A percentile compares a stretch with the other conserved stretches of the same genome.
These are phyloP conservation scores for Dolichoris vasculosae DNA, from an alignment of 1,140 invertebrate genomes.

Conservation along the genomic window DNA sequence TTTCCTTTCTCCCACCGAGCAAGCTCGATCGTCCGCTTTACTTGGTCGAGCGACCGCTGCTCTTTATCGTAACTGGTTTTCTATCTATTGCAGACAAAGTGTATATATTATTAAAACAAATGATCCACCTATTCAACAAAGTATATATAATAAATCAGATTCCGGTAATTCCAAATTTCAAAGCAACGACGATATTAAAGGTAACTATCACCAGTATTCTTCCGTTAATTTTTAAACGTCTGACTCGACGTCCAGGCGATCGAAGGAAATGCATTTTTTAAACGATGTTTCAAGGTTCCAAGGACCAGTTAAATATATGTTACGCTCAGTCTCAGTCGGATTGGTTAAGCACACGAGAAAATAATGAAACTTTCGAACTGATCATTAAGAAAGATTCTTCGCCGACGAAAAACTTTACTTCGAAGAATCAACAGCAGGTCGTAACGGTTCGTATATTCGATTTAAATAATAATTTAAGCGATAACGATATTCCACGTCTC, in stretches of 20 bases:
- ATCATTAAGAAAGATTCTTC: constrained; percentile 33
- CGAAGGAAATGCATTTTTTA: not conserved
- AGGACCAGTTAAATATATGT: constrained; percentile 36
- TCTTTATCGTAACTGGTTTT: constrained; percentile 39
- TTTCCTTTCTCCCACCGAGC: no score
- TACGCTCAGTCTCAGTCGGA: constrained; percentile 21
- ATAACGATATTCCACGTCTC: no score
- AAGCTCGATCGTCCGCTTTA: no score
- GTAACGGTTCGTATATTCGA: constrained; percentile 9
- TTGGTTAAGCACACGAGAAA: constrained; percentile 20
- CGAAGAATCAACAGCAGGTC: constrained; percentile 19
- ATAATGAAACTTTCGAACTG: constrained; percentile 40
- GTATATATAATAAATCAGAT: constrained; percentile 59
- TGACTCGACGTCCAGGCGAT: no score
- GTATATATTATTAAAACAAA: constrained; percentile 71
- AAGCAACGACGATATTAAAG: constrained; percentile 62
- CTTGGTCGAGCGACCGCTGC: not conserved
- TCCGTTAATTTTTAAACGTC: no score
- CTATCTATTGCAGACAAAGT: constrained; percentile 65
- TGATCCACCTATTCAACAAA: constrained; percentile 58
- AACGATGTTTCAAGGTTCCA: constrained; percentile 29
- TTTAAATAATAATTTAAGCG: not conserved
- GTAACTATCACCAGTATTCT: no score
- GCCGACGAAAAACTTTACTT: constrained; percentile 23
- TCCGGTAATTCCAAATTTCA: constrained; percentile 62